Percentiles rank a stretch among this genome's conserved stretches.
phyloP scores from a whole-genome alignment of 53 echinoderm and acorn worm genomes.

The Crossaster papposus region DNA sequence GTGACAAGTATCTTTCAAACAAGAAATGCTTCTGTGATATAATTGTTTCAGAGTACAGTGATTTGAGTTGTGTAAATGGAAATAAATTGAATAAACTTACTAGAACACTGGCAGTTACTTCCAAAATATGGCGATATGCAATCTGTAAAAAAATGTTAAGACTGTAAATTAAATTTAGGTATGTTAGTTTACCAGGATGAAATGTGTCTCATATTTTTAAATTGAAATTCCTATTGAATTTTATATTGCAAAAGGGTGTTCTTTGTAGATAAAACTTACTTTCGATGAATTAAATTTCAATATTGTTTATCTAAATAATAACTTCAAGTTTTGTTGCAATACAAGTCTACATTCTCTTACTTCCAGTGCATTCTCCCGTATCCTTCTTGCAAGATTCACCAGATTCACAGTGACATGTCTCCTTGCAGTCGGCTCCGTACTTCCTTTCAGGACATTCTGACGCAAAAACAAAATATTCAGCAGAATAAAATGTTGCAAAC shows the following conservation, averaged over 20 bases:
- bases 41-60: neutral
- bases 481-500: neutral
- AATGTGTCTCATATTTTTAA: neutral
- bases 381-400: neutral
- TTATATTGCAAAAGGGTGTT: too few relatives aligned
- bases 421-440: slow-evolving; percentile 48
- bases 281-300: too few relatives aligned
- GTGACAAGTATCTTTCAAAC: too few relatives aligned
- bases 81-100: neutral
- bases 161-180: neutral
- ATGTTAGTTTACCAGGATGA: neutral
- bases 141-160: neutral
- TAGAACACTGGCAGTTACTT: neutral
- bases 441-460: slow-evolving; percentile 3
- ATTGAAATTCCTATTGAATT: neutral
- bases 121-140: neutral
- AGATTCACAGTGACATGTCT: slow-evolving; percentile 46
- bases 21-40: neutral
- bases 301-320: too few relatives aligned
- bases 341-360: too few relatives aligned
- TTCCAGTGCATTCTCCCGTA: slow-evolving; percentile 32
- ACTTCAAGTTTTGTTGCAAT: too few relatives aligned
- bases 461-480: neutral
- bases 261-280: too few relatives aligned
- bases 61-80: neutral